Base-by-base conservation (phyloP, 2,113 vertebrate genomes). In the Monopterus albus region DNA sequence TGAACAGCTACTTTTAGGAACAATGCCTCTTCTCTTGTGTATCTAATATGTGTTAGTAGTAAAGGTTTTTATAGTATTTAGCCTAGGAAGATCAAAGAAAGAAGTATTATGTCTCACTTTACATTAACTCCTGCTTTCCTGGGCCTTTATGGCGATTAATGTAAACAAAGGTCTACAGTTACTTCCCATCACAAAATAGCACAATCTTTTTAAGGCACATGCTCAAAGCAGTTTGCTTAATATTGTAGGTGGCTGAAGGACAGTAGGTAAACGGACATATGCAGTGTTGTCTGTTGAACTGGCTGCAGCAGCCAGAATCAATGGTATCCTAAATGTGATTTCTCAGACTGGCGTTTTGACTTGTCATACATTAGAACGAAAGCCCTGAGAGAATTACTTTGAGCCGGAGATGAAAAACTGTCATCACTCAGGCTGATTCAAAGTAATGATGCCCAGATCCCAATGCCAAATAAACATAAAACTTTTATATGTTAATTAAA, bases 311-410 rank as follows among this genome's bases (percentile, higher is more conserved):
- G n/a, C n/a, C n/a, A n/a, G 7, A 61, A 55, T 64, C 35, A 35
- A 11, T 28, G 8, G n/a, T 20, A 60, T 21, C 21, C 23, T 31
- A 17, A 18, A 36, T 47, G 17, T 11, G 21, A 31, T 57, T 64
- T 63, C 43, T 21, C 28, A 49, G 14, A 46, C 14, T 66, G n/a
- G 4, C 29, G 61, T 51, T 79, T 73, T 60, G 33, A 58, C 38
- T 56, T 31, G 47, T 58, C 42, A 25, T 20, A 21, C 5, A 20
- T 56, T 4, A 31, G 15, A 31, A 17, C 35, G 7, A 49, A 35
- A 25, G 20, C 62, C 47, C 35, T n/a, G 10, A 57, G n/a, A 20
- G 50, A 82, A 55, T 66, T 10, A 26, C 6, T 56, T 7, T 8
- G 29, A n/a, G n/a, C n/a, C n/a, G n/a, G n/a, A n/a, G n/a, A n/a